Evolutionary conservation across 2,797 vertebrate genomes (phyloP), one percentile per base, ranked within the genome.

Genomic region (Spinibarbus caldwelli): DNA sequence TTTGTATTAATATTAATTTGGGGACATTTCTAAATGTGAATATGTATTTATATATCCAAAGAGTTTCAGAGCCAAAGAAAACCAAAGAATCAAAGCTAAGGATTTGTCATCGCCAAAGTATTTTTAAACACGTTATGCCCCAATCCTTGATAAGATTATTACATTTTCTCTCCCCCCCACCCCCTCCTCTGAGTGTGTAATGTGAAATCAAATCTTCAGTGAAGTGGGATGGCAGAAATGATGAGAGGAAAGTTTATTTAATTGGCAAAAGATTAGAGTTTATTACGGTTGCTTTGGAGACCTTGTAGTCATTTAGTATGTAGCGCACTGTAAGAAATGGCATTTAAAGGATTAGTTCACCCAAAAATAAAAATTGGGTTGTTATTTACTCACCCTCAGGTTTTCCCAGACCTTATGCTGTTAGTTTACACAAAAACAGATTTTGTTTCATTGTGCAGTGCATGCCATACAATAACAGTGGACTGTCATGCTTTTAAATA

Each of bases 231-330:
- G 64, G 83, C n/a, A 84, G 66, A 57, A 68, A 38, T 47, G 43
- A 52, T 67, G 72, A 84, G 45, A 77, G 73, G 19, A 70, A 84
- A 31, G 62, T 84, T 83, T n/a, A 84, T 77, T 84, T 84, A 77
- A 84, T 77, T 78, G 49, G 72, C 59, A 77, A 77, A 77, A 29
- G 62, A 84, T 77, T 52, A 54, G 62, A 67, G 47, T 83, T 17
- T 75, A 47, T 75, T 83, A 75, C 6, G 43, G n/a, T 49, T 75
- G 29, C 73, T 84, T 68, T 57, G 43, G 72, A 84, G 64, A 84
- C 72, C 62, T 41, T 41, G 72, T 67, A 77, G 45, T 68, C 6
- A 57, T 78, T 68, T 68, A 49, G 31, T 29, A 76, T 67, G 59
- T 67, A 68, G 34, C 72, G 5, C 15, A 1, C 38, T 7, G 59